Base-by-base conservation (phyloP, 2,113 vertebrate species). In the Varanus komodoensis region DNA sequence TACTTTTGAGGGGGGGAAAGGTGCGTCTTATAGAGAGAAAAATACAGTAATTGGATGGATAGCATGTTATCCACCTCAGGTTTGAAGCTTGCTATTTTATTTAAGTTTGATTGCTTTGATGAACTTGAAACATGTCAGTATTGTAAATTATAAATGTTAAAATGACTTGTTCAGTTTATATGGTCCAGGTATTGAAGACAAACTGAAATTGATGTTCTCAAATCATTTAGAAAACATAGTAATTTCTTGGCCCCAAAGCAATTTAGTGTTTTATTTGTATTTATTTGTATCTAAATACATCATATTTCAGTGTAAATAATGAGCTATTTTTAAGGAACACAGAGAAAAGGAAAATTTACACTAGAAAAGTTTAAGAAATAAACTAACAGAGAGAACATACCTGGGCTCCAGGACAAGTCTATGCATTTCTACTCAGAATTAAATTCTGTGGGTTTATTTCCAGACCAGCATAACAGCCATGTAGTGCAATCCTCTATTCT, bases 231-330 rank as follows among this genome's bases (percentile, higher is more conserved):
- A 75, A 75, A 32, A 86, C 25, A 86, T 38, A 50, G 29, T 86
- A 86, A 86, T 77, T 38, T 57, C 75, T 86, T 86, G 71, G 52
- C 75, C 71, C 71, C 85, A 75, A 75, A 38, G 84, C 50, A 74
- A 86, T 38, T 32, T 34, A 69, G 67, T 67, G 32, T 32, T 57
- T 86, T 44, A 44, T 57, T 86, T n/a, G n/a, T n/a, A n/a, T n/a
- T n/a, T n/a, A n/a, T n/a, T n/a, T n/a, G n/a, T 38, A 67, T 67
- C 21, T 67, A 67, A 83, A 83, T 83, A 29, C 52, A 71, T 50
- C 79, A 57, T 15, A n/a, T 38, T 34, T 27, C 29, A 75, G 27
- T 86, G 69, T 27, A 75, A 75, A 54, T 38, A 75, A 75, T 57
- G 48, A 74, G 67, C 11, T 19, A n/a, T 83, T 23, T 67, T 83